phyloP scores from a whole-genome alignment of 2,797 vertebrate species.

The Propithecus perrieri region DNA sequence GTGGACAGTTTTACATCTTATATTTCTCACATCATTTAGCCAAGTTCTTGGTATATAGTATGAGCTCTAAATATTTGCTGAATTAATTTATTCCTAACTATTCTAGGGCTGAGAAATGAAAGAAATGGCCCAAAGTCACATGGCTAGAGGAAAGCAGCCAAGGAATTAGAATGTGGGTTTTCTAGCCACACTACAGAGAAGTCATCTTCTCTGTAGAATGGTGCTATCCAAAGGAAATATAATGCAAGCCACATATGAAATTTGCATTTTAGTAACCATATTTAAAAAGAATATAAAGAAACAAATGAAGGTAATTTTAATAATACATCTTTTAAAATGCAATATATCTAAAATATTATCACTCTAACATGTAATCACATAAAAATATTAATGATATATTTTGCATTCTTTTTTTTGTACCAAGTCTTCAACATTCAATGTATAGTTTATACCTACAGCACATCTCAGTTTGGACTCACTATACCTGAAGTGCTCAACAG shows the following conservation, averaged over 20 bases:
- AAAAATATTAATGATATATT: neutral
- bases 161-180: neutral
- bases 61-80: neutral
- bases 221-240: neutral
- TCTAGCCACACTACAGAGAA: neutral
- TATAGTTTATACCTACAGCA: neutral
- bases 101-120: neutral
- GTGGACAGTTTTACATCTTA: neutral
- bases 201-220: neutral
- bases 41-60: neutral
- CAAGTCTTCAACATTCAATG: neutral
- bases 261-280: neutral
- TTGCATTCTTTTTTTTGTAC: neutral
- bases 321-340: neutral
- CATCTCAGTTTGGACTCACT: neutral
- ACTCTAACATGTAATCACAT: neutral
- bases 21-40: neutral
- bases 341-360: neutral
- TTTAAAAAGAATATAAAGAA: slow-evolving; percentile 17
- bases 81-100: neutral
- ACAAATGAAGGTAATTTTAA: neutral
- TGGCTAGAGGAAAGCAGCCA: neutral
- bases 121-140: neutral
- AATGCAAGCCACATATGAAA: neutral
- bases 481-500: neutral